Base-by-base conservation (phyloP, 1,140 invertebrate species). In the Ostrea edulis region DNA sequence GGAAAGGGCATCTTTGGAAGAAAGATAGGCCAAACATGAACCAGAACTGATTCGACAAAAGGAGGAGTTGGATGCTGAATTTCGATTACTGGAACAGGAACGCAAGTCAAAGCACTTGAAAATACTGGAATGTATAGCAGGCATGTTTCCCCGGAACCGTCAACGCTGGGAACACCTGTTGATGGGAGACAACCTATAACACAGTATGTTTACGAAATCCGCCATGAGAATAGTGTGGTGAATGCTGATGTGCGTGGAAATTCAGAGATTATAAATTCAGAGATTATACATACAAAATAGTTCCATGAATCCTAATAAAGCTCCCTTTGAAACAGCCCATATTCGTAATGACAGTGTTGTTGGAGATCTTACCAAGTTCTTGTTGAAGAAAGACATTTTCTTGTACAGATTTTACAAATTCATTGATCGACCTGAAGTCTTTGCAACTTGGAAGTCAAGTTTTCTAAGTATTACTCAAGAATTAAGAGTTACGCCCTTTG, bases 401-500 rank as follows among this genome's bases (percentile, higher is more conserved):
- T 25, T 81, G 11, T 86, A 44, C 12, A 8, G 71, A 17, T 55
- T 86, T 14, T 25, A 12, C 5, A 35, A n/a, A 11, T 86, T 86
- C 22, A 54, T 35, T 54, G 85, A 86, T 82, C 44, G 53, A 54
- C 85, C 71, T 0, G 52, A 81, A 9, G 25, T 22, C 12, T 81
- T 51, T 58, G 22, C 12, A 8, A n/a, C 54, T 4, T 86, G 85
- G 85, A 81, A 81, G n/a, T 17, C 65, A 22, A n/a, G 44, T n/a
- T 86, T 86, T 25, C 51, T 55, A 54, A 29, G 85, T 44, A 81
- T 86, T 12, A 82, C 77, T 8, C 17, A 17, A 52, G 90, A 91
- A 35, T 44, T 90, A 65, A 44, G 51, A 12, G 54, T 84, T 53
- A 53, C 87, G 14, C 29, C 84, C 14, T 52, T 54, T 8, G 90